These are phyloP conservation scores for Piaya cayana DNA, from an alignment of 2,113 vertebrate genomes.

Conservation along the genomic window DNA sequence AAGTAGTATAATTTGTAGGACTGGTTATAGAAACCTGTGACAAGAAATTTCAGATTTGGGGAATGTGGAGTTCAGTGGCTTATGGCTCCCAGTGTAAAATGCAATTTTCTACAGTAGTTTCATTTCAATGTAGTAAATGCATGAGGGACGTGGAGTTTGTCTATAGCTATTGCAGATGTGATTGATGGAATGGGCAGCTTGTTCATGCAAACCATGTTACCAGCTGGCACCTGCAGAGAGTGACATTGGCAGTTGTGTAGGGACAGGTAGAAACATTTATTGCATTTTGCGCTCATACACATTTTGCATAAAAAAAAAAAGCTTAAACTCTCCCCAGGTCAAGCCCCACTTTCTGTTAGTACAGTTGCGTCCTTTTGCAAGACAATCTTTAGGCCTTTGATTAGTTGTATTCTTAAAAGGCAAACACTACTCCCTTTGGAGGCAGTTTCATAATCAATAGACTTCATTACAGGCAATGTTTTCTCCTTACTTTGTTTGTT, in stretches of 20 bases:
- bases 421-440: constrained; percentile 38
- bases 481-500: constrained; percentile 14
- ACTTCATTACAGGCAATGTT: constrained; percentile 35
- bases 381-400: background rate
- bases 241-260: background rate
- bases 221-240: background rate
- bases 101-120: background rate
- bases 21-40: background rate
- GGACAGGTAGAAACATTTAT: background rate
- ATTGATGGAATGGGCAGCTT: background rate
- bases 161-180: background rate
- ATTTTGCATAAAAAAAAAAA: background rate
- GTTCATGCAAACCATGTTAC: background rate
- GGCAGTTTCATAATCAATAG: constrained; percentile 39
- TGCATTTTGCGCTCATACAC: background rate
- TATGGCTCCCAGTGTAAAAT: background rate
- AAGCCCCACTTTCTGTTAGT: background rate
- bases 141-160: background rate
- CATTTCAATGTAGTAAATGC: background rate
- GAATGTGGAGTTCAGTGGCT: background rate
- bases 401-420: constrained; percentile 17
- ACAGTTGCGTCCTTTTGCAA: constrained; percentile 42
- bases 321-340: background rate
- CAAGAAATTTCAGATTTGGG: background rate
- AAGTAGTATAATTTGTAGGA: background rate